These are phyloP conservation scores for Callinectes sapidus DNA, from an alignment of 2,888 invertebrate genomes.

Conservation along the genomic window DNA sequence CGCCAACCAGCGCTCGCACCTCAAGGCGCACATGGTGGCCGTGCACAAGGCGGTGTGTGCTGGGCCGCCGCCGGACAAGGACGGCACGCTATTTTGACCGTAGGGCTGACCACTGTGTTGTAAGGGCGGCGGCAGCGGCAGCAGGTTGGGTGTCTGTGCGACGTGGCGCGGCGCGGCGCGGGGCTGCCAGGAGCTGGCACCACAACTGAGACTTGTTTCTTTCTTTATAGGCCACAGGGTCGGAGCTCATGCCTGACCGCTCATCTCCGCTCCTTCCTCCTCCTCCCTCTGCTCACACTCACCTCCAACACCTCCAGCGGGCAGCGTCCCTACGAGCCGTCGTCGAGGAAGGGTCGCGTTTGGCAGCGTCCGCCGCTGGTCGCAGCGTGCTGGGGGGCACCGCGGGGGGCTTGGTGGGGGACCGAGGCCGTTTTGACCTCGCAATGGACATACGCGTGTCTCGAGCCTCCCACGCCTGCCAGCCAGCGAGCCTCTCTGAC, in stretches of 20 bases:
- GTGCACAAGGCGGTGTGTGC: slow-evolving; percentile 56
- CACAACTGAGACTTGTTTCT: slow-evolving; percentile 69
- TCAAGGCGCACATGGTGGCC: slow-evolving; percentile 64
- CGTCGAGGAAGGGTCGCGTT: slow-evolving; percentile 53
- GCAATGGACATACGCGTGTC: slow-evolving; percentile 35
- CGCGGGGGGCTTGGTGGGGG: slow-evolving; percentile 45
- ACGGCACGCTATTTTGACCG: neutral
- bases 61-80: slow-evolving; percentile 9
- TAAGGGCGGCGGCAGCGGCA: neutral
- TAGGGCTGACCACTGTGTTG: neutral
- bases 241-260: slow-evolving; percentile 63
- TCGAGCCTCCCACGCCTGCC: slow-evolving; percentile 46
- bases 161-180: slow-evolving; percentile 2
- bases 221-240: slow-evolving; percentile 67
- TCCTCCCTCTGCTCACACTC: slow-evolving; percentile 67
- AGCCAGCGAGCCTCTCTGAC: slow-evolving; percentile 35
- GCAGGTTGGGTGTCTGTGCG: slow-evolving; percentile 31
- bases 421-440: slow-evolving; percentile 43
- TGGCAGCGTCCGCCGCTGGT: slow-evolving; percentile 48
- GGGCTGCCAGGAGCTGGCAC: slow-evolving; percentile 29
- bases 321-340: slow-evolving; percentile 58
- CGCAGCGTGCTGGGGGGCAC: slow-evolving; percentile 43
- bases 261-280: slow-evolving; percentile 66
- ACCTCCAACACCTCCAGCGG: slow-evolving; percentile 61
- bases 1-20: slow-evolving; percentile 65